A percentile compares a stretch with the other conserved stretches of the same genome.
Conservation (phyloP, 2,113 vertebrate genomes). For the Condylura cristata region DNA sequence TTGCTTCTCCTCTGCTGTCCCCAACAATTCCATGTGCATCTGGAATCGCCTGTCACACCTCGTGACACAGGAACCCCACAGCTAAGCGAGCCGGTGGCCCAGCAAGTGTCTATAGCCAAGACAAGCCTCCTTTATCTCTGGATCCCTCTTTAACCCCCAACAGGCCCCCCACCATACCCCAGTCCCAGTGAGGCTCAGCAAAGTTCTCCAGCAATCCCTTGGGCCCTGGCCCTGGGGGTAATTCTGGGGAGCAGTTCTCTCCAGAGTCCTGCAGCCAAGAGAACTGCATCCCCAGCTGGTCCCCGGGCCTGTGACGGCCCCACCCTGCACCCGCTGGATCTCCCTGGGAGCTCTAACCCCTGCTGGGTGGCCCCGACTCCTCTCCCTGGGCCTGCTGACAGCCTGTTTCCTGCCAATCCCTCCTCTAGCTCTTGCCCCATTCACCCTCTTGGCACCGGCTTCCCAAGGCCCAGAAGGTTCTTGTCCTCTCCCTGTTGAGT, state of each 20-base stretch:
- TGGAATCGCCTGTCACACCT: neutral
- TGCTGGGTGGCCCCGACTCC: neutral
- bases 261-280: neutral
- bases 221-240: neutral
- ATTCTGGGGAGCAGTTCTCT: neutral
- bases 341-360: neutral
- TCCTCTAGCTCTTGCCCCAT: neutral
- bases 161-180: fast-evolving
- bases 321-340: neutral
- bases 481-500: neutral
- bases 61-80: neutral
- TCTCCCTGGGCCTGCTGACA: no score
- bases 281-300: neutral
- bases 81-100: neutral
- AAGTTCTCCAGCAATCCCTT: neutral
- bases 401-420: no score
- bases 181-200: neutral
- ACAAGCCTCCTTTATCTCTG: neutral
- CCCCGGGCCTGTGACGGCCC: neutral
- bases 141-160: neutral
- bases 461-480: neutral
- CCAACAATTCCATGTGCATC: neutral
- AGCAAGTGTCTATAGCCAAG: neutral
- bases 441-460: neutral
- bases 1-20: neutral